Evolutionary conservation across 1,140 invertebrate species (phyloP).

Genomic region (Lasioglossum albipes): DNA sequence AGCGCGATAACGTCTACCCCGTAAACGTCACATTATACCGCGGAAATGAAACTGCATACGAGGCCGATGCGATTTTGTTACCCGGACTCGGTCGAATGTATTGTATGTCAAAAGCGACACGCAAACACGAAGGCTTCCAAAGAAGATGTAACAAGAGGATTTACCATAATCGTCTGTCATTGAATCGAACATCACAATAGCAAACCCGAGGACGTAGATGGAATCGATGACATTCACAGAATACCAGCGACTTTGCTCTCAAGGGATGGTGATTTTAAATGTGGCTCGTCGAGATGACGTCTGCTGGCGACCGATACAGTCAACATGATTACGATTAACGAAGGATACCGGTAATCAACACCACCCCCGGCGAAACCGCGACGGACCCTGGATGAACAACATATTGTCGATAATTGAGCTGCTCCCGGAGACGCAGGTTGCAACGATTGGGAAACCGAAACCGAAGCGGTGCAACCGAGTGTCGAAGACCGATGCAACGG

Average conservation of each 20-base stretch:
- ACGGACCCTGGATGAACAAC: not conserved
- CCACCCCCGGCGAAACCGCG: too few relatives aligned
- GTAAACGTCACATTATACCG: not conserved
- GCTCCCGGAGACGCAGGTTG: too few relatives aligned
- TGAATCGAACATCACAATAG: conserved; percentile 74
- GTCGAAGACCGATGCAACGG: not conserved
- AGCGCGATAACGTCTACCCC: too few relatives aligned
- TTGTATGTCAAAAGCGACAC: not conserved
- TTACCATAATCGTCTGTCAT: conserved; percentile 71
- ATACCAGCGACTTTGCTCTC: not conserved
- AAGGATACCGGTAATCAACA: conserved; percentile 8
- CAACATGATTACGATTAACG: conserved; percentile 31
- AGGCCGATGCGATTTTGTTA: not conserved
- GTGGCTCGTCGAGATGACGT: conserved; percentile 50
- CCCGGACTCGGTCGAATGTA: too few relatives aligned
- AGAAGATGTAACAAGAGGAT: not conserved
- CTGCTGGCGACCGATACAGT: conserved; percentile 48
- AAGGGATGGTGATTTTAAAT: not conserved
- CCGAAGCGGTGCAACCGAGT: not conserved
- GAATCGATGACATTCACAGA: conserved; percentile 29
- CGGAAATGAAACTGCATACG: not conserved
- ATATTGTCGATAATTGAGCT: not conserved
- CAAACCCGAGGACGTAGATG: conserved; percentile 55
- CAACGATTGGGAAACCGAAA: too few relatives aligned
- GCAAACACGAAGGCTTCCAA: too few relatives aligned